A percentile compares a stretch with the other conserved stretches of the same genome.
Conservation (phyloP, 1,140 invertebrate species). For the Drosophila insularis region DNA sequence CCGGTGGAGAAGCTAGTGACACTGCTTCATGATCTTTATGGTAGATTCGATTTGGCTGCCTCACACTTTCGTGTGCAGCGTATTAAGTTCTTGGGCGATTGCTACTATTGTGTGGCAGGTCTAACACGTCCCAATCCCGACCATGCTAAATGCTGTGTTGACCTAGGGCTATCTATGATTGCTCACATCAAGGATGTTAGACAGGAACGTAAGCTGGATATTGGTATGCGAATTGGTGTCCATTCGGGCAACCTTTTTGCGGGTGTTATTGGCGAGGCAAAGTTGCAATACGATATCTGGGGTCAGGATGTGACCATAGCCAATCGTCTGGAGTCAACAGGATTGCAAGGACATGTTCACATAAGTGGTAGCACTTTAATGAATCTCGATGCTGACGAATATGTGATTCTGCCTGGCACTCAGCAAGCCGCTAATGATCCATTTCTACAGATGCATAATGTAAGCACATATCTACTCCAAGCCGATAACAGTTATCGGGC, state of each 20-base stretch:
- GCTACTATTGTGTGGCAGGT: slow-evolving; percentile 96
- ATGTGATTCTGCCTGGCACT: slow-evolving; percentile 83
- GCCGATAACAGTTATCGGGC: slow-evolving; percentile 73
- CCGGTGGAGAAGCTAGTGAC: slow-evolving; percentile 92
- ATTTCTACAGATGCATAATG: slow-evolving; percentile 86
- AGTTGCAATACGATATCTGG: slow-evolving; percentile 99
- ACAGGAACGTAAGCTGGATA: slow-evolving; percentile 87
- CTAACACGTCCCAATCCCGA: slow-evolving; percentile 88
- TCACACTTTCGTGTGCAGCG: slow-evolving; percentile 87
- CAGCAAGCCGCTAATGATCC: slow-evolving; percentile 86
- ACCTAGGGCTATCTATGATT: slow-evolving; percentile 95
- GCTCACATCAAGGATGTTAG: slow-evolving; percentile 90
- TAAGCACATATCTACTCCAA: slow-evolving; percentile 88
- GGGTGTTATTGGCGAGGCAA: slow-evolving; percentile 93
- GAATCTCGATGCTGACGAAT: slow-evolving; percentile 84
- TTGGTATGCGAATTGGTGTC: slow-evolving; percentile 98
- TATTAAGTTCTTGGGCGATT: slow-evolving; percentile 96
- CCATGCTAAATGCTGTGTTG: slow-evolving; percentile 94
- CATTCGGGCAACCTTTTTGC: slow-evolving; percentile 95
- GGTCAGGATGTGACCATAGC: slow-evolving; percentile 95
- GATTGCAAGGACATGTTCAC: slow-evolving; percentile 92
- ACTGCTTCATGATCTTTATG: slow-evolving; percentile 96
- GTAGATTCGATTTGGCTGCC: slow-evolving; percentile 95
- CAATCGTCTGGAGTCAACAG: slow-evolving; percentile 96
- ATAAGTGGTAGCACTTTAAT: slow-evolving; percentile 90